A percentile compares a stretch with the other conserved stretches of the same genome.
Evolutionary conservation across 2,113 vertebrate species (phyloP).

Genomic region (Upupa epops): DNA sequence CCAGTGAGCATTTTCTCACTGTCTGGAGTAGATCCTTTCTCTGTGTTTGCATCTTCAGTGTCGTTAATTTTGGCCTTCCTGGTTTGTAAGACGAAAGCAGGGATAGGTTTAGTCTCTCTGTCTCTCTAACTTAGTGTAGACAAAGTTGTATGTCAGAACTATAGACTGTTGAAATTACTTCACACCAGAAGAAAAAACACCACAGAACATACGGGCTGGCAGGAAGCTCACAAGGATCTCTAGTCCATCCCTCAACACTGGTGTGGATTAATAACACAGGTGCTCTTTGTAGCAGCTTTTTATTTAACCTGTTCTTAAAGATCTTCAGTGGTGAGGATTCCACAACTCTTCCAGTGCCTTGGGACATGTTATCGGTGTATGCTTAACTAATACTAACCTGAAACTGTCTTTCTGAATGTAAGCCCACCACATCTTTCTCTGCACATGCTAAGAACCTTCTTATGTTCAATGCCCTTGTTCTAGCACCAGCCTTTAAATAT

Average conservation of each 20-base stretch:
- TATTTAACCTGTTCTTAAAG: not conserved
- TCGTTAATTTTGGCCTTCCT: not conserved
- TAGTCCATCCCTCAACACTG: not conserved
- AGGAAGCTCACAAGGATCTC: not conserved
- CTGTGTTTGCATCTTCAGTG: not conserved
- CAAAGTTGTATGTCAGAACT: not conserved
- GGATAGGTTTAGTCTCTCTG: not conserved
- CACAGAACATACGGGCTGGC: not conserved
- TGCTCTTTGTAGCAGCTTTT: not conserved
- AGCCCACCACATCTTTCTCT: not conserved
- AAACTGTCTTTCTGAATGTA: not conserved
- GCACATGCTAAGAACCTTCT: not conserved
- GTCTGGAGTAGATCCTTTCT: not conserved
- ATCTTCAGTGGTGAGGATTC: not conserved
- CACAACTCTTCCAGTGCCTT: not conserved
- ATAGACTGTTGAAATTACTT: not conserved
- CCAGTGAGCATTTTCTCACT: not conserved
- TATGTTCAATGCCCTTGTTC: not conserved
- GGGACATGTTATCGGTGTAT: fast-evolving
- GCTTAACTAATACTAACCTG: not conserved
- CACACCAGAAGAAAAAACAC: not conserved
- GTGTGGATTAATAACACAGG: fast-evolving
- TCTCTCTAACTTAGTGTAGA: not conserved
- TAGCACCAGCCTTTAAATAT: not conserved
- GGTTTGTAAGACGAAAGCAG: not conserved